phyloP scores from a whole-genome alignment of 1,140 invertebrate genomes.

The Lepeophtheirus salmonis region DNA sequence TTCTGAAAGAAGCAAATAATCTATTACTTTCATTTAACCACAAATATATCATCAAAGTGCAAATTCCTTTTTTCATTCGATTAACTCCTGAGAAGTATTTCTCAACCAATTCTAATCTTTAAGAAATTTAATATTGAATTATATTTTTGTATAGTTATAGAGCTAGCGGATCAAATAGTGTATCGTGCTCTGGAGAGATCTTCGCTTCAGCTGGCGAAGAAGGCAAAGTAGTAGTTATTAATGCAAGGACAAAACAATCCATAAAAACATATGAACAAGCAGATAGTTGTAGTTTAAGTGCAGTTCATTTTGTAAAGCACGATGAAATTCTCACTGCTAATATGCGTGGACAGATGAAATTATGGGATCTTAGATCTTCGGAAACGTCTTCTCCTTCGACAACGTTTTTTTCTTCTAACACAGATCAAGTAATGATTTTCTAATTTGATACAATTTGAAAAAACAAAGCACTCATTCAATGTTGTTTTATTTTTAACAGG shows the following conservation, averaged over 20 bases:
- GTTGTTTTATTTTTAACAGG: neutral
- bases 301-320: neutral
- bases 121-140: neutral
- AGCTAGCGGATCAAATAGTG: neutral
- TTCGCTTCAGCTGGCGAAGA: neutral
- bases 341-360: neutral
- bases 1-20: too few species aligned
- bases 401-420: neutral
- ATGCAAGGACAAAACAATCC: neutral
- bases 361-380: constrained; percentile 2
- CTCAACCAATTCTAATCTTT: too few species aligned
- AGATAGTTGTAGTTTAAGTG: neutral
- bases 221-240: neutral
- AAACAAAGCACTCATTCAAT: neutral
- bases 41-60: too few species aligned
- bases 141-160: neutral
- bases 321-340: constrained; percentile 2
- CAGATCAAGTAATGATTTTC: constrained; percentile 1
- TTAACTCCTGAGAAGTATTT: too few species aligned
- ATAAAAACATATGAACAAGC: neutral
- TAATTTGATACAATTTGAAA: neutral
- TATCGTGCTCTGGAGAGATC: neutral
- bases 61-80: too few species aligned
- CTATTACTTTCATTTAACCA: too few species aligned
- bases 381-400: neutral